Evolutionary conservation across 2,797 vertebrate genomes (phyloP).

Genomic region (Silurus lanzhouensis): DNA sequence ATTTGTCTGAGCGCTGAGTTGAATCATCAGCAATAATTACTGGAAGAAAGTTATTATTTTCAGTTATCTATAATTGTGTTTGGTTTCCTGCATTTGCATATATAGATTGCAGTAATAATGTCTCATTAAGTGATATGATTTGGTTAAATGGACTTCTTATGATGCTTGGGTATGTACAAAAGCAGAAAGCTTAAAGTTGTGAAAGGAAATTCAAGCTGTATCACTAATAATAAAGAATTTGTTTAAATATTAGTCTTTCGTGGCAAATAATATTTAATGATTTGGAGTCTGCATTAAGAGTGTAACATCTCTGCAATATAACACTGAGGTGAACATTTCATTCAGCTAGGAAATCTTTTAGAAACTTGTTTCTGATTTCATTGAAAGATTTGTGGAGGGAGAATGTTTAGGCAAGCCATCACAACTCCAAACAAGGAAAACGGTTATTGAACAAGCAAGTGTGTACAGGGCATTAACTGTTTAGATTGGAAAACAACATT

Average conservation of each 20-base stretch:
- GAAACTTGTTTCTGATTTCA: slow-evolving; percentile 3
- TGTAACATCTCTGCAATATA: background rate
- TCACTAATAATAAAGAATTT: background rate
- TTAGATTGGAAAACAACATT: background rate
- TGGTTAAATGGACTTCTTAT: slow-evolving; percentile 65
- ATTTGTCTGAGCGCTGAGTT: slow-evolving; percentile 82
- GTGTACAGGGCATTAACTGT: slow-evolving; percentile 7
- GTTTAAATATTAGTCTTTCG: background rate
- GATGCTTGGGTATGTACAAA: slow-evolving; percentile 56
- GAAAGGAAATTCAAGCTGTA: background rate
- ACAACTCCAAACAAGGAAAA: slow-evolving; percentile 5
- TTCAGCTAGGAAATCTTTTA: background rate
- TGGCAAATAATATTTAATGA: background rate
- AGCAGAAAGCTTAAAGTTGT: background rate
- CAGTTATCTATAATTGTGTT: slow-evolving; percentile 73
- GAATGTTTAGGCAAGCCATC: slow-evolving; percentile 11
- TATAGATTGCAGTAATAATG: slow-evolving; percentile 74
- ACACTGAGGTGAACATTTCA: background rate
- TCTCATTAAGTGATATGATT: slow-evolving; percentile 79
- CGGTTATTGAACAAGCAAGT: slow-evolving; percentile 17
- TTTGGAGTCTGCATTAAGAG: background rate
- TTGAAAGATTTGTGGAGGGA: slow-evolving; percentile 5
- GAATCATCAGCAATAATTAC: slow-evolving; percentile 79
- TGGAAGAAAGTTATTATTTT: slow-evolving; percentile 76
- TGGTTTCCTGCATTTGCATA: slow-evolving; percentile 75